Evolutionary conservation across 2,797 vertebrate species (phyloP).

Genomic region (Rachycentron canadum): DNA sequence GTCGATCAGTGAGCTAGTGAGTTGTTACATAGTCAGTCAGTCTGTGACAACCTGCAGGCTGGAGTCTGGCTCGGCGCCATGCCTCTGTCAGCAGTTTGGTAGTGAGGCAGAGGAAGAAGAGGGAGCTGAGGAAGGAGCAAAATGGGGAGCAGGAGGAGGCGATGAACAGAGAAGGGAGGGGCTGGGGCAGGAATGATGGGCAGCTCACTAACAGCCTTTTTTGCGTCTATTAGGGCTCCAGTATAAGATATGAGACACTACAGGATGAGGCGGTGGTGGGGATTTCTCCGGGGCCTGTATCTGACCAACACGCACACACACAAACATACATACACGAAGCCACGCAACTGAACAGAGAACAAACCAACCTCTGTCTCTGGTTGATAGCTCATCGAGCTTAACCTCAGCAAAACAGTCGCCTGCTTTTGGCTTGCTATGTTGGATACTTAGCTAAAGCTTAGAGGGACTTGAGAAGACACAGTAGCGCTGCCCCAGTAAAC

Average conservation of each 20-base stretch:
- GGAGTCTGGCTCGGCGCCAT: slow-evolving; percentile 62
- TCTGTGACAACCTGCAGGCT: slow-evolving; percentile 58
- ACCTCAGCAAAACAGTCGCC: slow-evolving; percentile 45
- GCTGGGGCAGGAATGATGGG: slow-evolving; percentile 63
- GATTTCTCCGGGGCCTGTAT: slow-evolving; percentile 42
- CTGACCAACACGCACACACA: slow-evolving; percentile 19
- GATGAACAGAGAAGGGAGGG: slow-evolving; percentile 20
- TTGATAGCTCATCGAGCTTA: slow-evolving; percentile 61
- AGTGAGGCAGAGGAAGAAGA: slow-evolving; percentile 24
- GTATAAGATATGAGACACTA: slow-evolving; percentile 60
- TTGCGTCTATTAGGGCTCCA: slow-evolving; percentile 67
- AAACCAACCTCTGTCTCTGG: slow-evolving; percentile 27
- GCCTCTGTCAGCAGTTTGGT: slow-evolving; percentile 71
- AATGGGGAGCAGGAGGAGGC: slow-evolving; percentile 21
- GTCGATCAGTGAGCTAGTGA: slow-evolving; percentile 67
- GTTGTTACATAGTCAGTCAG: slow-evolving; percentile 71
- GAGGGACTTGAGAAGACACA: slow-evolving; percentile 55
- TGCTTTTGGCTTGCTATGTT: slow-evolving; percentile 35
- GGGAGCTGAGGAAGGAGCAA: slow-evolving; percentile 28
- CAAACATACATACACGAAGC: slow-evolving; percentile 21
- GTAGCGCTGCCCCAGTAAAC: slow-evolving; percentile 61
- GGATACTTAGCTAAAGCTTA: slow-evolving; percentile 61
- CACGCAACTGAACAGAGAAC: slow-evolving; percentile 36
- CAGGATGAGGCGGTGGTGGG: slow-evolving; percentile 18
- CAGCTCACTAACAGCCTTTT: slow-evolving; percentile 69